phyloP scores from a whole-genome alignment of 2,888 invertebrate genomes.

The Drosophila mimetica region DNA sequence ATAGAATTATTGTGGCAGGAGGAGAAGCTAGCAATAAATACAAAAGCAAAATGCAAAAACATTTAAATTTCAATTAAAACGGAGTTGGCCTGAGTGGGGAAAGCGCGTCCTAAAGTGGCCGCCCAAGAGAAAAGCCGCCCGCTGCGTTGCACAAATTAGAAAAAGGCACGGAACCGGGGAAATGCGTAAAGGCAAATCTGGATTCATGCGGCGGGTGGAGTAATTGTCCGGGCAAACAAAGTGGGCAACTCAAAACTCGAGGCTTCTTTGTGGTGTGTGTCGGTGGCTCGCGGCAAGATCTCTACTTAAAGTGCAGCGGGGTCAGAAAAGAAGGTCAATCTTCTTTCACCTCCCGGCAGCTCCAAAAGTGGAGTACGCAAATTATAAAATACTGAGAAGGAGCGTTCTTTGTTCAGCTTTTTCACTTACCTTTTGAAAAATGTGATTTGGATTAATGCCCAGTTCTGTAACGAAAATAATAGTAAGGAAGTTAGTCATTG shows the following conservation, averaged over 20 bases:
- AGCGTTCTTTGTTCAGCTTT: constrained; percentile 6
- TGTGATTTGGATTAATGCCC: constrained; percentile 89
- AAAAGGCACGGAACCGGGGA: constrained; percentile 47
- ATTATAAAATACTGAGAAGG: background rate
- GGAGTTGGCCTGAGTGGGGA: constrained; percentile 43
- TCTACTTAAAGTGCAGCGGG: constrained; percentile 24
- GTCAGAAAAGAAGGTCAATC: background rate
- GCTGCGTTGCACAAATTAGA: constrained; percentile 65
- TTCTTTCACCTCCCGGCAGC: background rate
- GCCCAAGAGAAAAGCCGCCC: constrained; percentile 9
- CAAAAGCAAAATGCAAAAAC: constrained; percentile 70
- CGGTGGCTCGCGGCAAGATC: constrained; percentile 31
- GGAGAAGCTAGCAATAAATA: constrained; percentile 56
- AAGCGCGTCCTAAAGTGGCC: constrained; percentile 61
- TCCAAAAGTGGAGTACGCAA: constrained; percentile 12
- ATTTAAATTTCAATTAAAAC: constrained; percentile 80
- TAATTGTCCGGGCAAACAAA: constrained; percentile 68
- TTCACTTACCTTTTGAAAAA: constrained; percentile 86
- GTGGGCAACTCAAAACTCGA: constrained; percentile 42
- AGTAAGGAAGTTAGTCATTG: background rate
- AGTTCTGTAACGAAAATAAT: constrained; percentile 84
- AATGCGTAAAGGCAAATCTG: constrained; percentile 51
- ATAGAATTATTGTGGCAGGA: constrained; percentile 33
- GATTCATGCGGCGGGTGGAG: constrained; percentile 43
- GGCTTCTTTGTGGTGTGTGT: constrained; percentile 22